A percentile compares a stretch with the other conserved stretches of the same genome.
Evolutionary conservation across 2,113 vertebrate genomes (phyloP).

Genomic region (Trichomycterus rosablanca): DNA sequence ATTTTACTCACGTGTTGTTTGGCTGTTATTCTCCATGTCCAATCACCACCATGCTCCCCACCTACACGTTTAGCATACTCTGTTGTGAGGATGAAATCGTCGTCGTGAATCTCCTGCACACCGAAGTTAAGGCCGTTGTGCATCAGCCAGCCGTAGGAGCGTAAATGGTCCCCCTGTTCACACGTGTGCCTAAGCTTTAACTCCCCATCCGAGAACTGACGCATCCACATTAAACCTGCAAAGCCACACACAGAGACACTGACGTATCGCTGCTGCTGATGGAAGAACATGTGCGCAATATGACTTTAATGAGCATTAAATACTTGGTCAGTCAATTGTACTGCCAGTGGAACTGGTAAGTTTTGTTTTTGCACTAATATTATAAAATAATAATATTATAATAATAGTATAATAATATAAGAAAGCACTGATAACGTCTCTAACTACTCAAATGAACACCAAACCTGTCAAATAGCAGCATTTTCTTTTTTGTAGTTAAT

Average conservation of each 20-base stretch:
- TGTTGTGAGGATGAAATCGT: slow-evolving; percentile 73
- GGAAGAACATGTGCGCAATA: too few species aligned
- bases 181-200: slow-evolving; percentile 81
- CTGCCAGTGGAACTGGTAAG: too few species aligned
- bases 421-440: too few species aligned
- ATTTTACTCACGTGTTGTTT: slow-evolving; percentile 70
- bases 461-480: too few species aligned
- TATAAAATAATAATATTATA: too few species aligned
- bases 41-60: slow-evolving; percentile 87
- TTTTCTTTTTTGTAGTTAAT: too few species aligned
- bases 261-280: neutral
- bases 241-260: neutral
- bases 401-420: too few species aligned
- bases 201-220: slow-evolving; percentile 70
- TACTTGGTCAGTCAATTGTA: too few species aligned
- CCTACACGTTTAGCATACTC: slow-evolving; percentile 86
- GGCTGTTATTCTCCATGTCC: slow-evolving; percentile 89
- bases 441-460: too few species aligned
- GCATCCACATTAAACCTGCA: slow-evolving; percentile 91
- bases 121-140: slow-evolving; percentile 88
- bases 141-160: slow-evolving; percentile 84
- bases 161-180: slow-evolving; percentile 79
- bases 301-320: too few species aligned
- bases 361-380: too few species aligned
- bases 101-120: slow-evolving; percentile 81